phyloP scores from a whole-genome alignment of 2,888 invertebrate genomes.

The Drosophila meridiana region DNA sequence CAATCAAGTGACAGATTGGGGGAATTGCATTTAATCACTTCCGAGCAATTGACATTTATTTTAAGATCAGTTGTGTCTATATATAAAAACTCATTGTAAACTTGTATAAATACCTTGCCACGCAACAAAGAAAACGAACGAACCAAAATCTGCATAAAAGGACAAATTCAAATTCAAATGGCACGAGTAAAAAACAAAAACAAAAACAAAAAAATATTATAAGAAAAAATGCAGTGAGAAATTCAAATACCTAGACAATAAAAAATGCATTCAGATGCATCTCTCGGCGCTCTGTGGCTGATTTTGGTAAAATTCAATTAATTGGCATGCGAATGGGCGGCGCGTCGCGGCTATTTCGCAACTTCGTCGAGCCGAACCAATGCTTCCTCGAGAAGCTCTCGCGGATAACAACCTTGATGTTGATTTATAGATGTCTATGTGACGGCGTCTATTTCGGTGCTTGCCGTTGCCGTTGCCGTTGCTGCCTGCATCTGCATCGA shows the following conservation, averaged over 20 bases:
- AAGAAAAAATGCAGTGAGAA: slow-evolving; percentile 19
- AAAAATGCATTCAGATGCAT: slow-evolving; percentile 38
- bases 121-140: slow-evolving; percentile 31
- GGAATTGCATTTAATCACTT: slow-evolving; percentile 64
- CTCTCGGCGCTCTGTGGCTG: slow-evolving; percentile 42
- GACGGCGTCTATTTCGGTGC: slow-evolving; percentile 66
- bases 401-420: slow-evolving; percentile 83
- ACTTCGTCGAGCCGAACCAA: slow-evolving; percentile 58
- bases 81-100: slow-evolving; percentile 17
- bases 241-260: slow-evolving; percentile 30
- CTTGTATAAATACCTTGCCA: slow-evolving; percentile 40
- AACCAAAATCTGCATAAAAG: slow-evolving; percentile 65
- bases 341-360: slow-evolving; percentile 63
- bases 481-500: slow-evolving; percentile 25
- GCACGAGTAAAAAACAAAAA: slow-evolving; percentile 32
- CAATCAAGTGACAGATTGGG: slow-evolving; percentile 30
- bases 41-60: slow-evolving; percentile 63
- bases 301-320: slow-evolving; percentile 66
- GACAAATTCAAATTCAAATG: slow-evolving; percentile 63
- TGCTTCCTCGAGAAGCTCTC: slow-evolving; percentile 69
- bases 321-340: slow-evolving; percentile 61
- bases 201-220: slow-evolving; percentile 2
- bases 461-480: slow-evolving; percentile 20
- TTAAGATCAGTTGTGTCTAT: slow-evolving; percentile 41
- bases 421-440: slow-evolving; percentile 79